Percentiles rank a stretch among this genome's conserved stretches.
Evolutionary conservation across 2,888 invertebrate genomes (phyloP).

Genomic region (Rotaria macrura): DNA sequence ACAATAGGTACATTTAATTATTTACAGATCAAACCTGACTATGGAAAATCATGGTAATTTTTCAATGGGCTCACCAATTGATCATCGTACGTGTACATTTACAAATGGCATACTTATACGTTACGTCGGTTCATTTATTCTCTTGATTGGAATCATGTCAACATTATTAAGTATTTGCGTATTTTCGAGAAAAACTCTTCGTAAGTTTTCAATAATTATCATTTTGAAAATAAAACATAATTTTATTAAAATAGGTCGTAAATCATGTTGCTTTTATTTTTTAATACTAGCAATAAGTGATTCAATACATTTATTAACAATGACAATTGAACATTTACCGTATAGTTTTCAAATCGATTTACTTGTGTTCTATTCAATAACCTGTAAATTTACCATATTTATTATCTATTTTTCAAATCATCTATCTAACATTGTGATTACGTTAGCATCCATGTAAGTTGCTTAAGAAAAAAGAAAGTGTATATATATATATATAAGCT

Average conservation of each 20-base stretch:
- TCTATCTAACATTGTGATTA: background rate
- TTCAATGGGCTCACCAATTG: too few relatives aligned
- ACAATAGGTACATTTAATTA: too few relatives aligned
- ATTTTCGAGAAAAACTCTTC: background rate
- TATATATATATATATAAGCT: too few relatives aligned
- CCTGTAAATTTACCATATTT: slow-evolving; percentile 3
- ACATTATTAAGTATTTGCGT: background rate
- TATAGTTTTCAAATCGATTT: background rate
- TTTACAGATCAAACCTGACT: too few relatives aligned
- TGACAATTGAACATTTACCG: background rate
- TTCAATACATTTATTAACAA: slow-evolving; percentile 1
- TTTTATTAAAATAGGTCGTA: background rate
- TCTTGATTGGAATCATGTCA: background rate
- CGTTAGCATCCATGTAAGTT: background rate
- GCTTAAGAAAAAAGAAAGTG: too few relatives aligned
- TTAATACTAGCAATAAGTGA: slow-evolving; percentile 4
- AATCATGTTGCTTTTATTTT: slow-evolving; percentile 19
- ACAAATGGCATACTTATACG: background rate
- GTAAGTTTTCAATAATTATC: background rate
- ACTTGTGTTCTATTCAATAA: background rate
- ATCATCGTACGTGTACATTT: background rate
- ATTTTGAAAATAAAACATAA: background rate
- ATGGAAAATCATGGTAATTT: too few relatives aligned
- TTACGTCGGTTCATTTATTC: background rate
- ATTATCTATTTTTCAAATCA: slow-evolving; percentile 6